Conservation (phyloP, 2,797 vertebrate species). For the Scarus forsteni region DNA sequence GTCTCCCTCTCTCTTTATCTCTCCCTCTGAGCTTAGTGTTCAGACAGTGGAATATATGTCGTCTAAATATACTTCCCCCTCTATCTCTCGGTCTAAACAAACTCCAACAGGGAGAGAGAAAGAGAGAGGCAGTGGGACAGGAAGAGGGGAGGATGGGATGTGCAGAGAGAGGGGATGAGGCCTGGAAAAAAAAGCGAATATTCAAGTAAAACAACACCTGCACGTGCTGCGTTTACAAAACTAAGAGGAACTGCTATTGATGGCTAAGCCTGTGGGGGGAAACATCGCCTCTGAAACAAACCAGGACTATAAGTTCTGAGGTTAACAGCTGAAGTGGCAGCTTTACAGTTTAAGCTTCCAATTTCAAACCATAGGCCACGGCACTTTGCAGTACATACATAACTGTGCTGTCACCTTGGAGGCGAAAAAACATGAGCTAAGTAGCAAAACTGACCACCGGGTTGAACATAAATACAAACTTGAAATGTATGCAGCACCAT, state of each 20-base stretch:
- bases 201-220: conserved; percentile 78
- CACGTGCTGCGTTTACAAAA: conserved; percentile 49
- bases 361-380: conserved; percentile 34
- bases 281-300: conserved; percentile 25
- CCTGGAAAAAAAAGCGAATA: conserved; percentile 51
- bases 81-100: conserved; percentile 85
- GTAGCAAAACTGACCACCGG: conserved; percentile 6
- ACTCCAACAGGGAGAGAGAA: conserved; percentile 74
- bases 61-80: conserved; percentile 83
- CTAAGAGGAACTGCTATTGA: conserved; percentile 21
- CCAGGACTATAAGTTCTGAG: conserved; percentile 32
- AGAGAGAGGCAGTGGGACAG: conserved; percentile 76
- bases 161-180: conserved; percentile 57
- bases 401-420: conserved; percentile 28
- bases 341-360: conserved; percentile 47
- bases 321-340: conserved; percentile 35
- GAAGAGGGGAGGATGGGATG: conserved; percentile 70
- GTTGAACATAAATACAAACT: conserved; percentile 40
- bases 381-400: conserved; percentile 32
- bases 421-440: conserved; percentile 8
- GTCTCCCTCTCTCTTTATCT: conserved; percentile 25
- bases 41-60: conserved; percentile 84
- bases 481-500: conserved; percentile 12
- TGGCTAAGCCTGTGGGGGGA: conserved; percentile 15
- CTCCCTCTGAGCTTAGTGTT: conserved; percentile 76